Base-by-base conservation (phyloP, 2,888 invertebrate species). In the Trilocha varians region DNA sequence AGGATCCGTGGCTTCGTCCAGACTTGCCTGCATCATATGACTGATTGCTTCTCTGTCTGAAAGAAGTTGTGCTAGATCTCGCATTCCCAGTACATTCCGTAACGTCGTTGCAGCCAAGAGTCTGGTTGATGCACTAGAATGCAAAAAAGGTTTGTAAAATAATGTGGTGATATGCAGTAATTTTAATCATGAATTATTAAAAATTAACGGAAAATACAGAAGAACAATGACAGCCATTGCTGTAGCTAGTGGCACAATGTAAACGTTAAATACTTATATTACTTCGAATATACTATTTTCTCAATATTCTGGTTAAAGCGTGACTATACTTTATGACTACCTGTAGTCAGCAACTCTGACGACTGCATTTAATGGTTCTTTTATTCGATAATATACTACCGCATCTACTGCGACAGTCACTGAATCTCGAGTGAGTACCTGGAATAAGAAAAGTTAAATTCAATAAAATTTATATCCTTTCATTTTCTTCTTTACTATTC, bases 331-430 rank as follows among this genome's bases (percentile, higher is more conserved):
- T n/a, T n/a, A n/a, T 36, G 25, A 11, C 52, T 70, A 91, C 90
- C 90, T 91, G 67, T 92, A 93, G 71, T 94, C 91, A 36, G 91
- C 91, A 4, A 94, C 92, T 68, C 87, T 89, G 38, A 93, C 89
- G 6, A 93, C 91, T 1, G 93, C 93, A 63, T 90, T 93, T 11
- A 94, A 68, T 0, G 93, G 93, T 65, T 93, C 91, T 59, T 91
- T 92, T 47, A 94, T 93, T 49, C 93, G 89, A 68, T 94, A 94
- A 71, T 94, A 94, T 33, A 94, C 93, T 1, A 94, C 93, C 0
- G 97, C 97, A 65, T 97, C 97, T 2, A 97, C 97, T 1, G 94
- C 94, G 1, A 98, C 96, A 0, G 97, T 98, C 18, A 97, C 97
- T 0, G 95, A 95, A 75, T 97, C 97, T 79, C 94, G 94, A n/a